phyloP scores from a whole-genome alignment of 2,888 invertebrate genomes.

The Apodemia hepburni region DNA sequence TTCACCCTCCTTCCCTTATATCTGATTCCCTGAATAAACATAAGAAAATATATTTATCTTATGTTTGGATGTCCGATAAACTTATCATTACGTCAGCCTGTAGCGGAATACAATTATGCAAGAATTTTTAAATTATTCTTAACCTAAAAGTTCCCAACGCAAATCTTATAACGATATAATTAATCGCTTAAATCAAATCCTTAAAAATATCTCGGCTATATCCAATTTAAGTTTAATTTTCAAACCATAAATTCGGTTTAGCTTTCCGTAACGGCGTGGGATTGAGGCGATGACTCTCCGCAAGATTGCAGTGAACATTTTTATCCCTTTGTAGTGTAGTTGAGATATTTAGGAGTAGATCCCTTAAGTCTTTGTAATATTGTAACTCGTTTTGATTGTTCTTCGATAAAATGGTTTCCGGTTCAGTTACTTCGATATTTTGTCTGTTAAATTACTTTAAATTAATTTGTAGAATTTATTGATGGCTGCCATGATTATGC shows the following conservation, averaged over 20 bases:
- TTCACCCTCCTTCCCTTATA: too few relatives aligned
- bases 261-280: conserved; percentile 62
- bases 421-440: conserved; percentile 41
- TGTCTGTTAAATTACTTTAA: conserved; percentile 36
- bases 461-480: conserved; percentile 6
- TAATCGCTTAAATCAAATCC: conserved; percentile 61
- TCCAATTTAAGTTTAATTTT: conserved; percentile 78
- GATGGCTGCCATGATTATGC: neutral
- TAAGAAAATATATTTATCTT: too few relatives aligned
- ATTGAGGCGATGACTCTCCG: conserved; percentile 57
- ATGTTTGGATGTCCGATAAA: too few relatives aligned
- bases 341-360: conserved; percentile 57
- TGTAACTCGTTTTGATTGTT: conserved; percentile 57
- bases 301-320: conserved; percentile 70
- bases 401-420: conserved; percentile 47
- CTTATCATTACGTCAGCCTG: too few relatives aligned
- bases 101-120: neutral
- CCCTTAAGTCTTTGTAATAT: conserved; percentile 58
- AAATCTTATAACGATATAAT: conserved; percentile 50
- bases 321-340: conserved; percentile 69
- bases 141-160: conserved; percentile 38
- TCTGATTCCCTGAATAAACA: too few relatives aligned
- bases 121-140: conserved; percentile 17
- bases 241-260: conserved; percentile 74
- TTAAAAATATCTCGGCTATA: conserved; percentile 65